A percentile compares a stretch with the other conserved stretches of the same genome.
phyloP scores from a whole-genome alignment of 2,113 vertebrate species.

The Nematolebias whitei region DNA sequence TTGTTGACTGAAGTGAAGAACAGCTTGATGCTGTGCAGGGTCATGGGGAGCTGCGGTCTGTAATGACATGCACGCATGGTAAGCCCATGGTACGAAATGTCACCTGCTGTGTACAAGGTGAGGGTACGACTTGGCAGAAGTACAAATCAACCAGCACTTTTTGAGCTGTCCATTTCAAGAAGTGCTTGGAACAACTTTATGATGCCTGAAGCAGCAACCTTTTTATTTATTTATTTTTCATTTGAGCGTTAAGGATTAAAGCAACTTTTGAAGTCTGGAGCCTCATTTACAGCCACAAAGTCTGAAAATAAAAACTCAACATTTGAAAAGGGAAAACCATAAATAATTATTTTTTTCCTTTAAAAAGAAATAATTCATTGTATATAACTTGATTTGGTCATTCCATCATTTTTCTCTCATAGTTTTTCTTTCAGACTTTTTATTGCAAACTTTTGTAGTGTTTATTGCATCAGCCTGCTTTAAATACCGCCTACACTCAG shows the following conservation, averaged over 20 bases:
- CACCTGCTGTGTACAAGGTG: too few relatives aligned
- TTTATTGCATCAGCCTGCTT: not conserved
- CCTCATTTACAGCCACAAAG: not conserved
- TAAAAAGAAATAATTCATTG: too few relatives aligned
- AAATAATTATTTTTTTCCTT: not conserved
- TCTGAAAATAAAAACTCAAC: constrained; percentile 7
- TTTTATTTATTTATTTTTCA: not conserved
- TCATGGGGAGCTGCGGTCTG: too few relatives aligned
- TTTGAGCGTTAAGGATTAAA: not conserved
- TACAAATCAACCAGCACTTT: not conserved
- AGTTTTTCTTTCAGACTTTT: not conserved
- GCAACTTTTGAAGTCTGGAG: not conserved
- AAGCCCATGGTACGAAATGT: too few relatives aligned
- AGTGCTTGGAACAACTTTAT: constrained; percentile 6
- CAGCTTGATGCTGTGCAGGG: too few relatives aligned
- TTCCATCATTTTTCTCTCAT: too few relatives aligned
- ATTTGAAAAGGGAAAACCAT: not conserved
- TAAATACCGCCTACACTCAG: too few relatives aligned
- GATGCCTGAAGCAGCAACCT: constrained; percentile 1
- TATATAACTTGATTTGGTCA: too few relatives aligned
- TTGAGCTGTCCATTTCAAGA: not conserved
- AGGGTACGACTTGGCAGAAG: too few relatives aligned
- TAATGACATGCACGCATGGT: too few relatives aligned
- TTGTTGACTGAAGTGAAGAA: too few relatives aligned
- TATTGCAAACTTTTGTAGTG: not conserved